phyloP scores from a whole-genome alignment of 1,140 invertebrate species.

The Antheraea pernyi region DNA sequence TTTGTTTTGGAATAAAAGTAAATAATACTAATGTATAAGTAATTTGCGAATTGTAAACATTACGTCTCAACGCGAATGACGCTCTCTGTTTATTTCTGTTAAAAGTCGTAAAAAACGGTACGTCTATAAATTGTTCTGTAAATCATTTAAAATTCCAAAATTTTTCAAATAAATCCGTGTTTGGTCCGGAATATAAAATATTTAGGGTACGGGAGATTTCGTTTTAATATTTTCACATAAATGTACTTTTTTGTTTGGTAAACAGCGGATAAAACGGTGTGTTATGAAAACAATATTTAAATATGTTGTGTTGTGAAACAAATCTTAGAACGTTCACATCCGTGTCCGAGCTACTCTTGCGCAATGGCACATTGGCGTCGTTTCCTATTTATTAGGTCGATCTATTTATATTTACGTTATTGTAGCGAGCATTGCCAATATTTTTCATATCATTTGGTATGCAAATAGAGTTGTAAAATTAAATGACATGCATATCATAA shows the following conservation, averaged over 20 bases:
- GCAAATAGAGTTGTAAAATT: slow-evolving; percentile 5
- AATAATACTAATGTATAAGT: too few species aligned
- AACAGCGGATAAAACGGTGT: not conserved
- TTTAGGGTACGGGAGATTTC: not conserved
- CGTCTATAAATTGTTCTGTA: too few species aligned
- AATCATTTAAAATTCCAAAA: too few species aligned
- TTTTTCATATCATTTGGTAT: slow-evolving; percentile 28
- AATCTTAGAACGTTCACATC: not conserved
- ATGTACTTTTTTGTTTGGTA: not conserved
- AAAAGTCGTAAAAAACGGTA: too few species aligned
- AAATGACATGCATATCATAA: not conserved
- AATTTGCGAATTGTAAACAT: not conserved
- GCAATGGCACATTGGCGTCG: slow-evolving; percentile 40
- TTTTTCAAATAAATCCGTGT: too few species aligned
- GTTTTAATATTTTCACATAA: not conserved
- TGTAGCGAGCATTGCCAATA: slow-evolving; percentile 43
- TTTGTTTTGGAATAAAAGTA: too few species aligned
- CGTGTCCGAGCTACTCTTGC: slow-evolving; percentile 29
- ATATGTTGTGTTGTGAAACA: not conserved
- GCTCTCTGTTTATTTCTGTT: too few species aligned
- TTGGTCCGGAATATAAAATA: too few species aligned
- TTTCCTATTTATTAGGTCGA: slow-evolving; percentile 56
- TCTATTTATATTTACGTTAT: slow-evolving; percentile 52
- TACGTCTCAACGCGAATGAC: not conserved
- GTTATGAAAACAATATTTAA: slow-evolving; percentile 3